Percentiles rank a stretch among this genome's conserved stretches.
These are phyloP conservation scores for Cancer borealis DNA, from an alignment of 2,888 invertebrate genomes.

Conservation along the genomic window DNA sequence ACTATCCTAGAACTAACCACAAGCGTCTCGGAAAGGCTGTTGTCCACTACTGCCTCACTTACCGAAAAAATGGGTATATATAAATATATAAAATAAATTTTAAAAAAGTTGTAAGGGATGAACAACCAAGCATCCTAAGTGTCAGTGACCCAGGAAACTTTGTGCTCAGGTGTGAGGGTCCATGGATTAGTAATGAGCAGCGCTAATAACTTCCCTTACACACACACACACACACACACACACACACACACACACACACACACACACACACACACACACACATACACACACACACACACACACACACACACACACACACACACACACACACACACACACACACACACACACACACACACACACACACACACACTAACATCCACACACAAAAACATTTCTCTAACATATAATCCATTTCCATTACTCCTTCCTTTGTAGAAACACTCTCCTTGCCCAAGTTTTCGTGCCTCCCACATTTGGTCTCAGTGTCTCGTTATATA, in stretches of 20 bases:
- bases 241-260: slow-evolving; percentile 27
- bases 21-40: not conserved
- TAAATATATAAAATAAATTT: no score
- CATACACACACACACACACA: slow-evolving; percentile 3
- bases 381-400: not conserved
- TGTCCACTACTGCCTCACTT: not conserved
- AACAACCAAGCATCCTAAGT: not conserved
- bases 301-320: no score
- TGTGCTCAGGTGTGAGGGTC: not conserved
- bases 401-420: not conserved
- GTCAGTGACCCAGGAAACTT: not conserved
- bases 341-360: not conserved
- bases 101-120: not conserved
- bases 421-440: not conserved
- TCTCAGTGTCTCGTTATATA: not conserved
- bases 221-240: not conserved
- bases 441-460: not conserved
- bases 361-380: no score
- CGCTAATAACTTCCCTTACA: not conserved
- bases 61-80: not conserved
- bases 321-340: not conserved
- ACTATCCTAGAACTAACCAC: not conserved
- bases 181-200: not conserved
- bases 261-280: slow-evolving; percentile 30
- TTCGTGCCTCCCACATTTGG: not conserved